Conservation (phyloP, 2,888 invertebrate species). For the Pterostichus madidus region DNA sequence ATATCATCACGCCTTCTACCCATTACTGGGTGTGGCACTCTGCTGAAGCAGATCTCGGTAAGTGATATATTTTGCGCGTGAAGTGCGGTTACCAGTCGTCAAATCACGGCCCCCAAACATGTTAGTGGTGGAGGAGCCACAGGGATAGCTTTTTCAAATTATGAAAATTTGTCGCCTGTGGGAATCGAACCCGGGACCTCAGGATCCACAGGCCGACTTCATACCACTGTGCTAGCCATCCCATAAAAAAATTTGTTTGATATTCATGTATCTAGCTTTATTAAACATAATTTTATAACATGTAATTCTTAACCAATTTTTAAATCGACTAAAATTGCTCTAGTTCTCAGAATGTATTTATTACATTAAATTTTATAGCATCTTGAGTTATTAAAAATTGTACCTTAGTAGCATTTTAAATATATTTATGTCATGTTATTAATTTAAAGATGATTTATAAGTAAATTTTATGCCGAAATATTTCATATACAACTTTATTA, state of each 20-base stretch:
- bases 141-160: too few relatives aligned
- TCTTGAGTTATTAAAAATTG: conserved; percentile 21
- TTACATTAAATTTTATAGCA: conserved; percentile 5
- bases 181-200: too few relatives aligned
- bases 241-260: background rate
- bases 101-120: too few relatives aligned
- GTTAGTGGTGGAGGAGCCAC: too few relatives aligned
- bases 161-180: too few relatives aligned
- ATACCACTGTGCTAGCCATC: too few relatives aligned
- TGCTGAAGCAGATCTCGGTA: too few relatives aligned
- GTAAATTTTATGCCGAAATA: conserved; percentile 1
- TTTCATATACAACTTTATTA: conserved; percentile 43
- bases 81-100: too few relatives aligned
- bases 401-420: conserved; percentile 32
- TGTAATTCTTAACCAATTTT: background rate
- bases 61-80: too few relatives aligned
- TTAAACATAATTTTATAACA: conserved; percentile 18
- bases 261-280: background rate
- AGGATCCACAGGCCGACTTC: too few relatives aligned
- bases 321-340: conserved; percentile 9
- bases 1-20: too few relatives aligned
- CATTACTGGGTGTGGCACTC: too few relatives aligned
- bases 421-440: conserved; percentile 26
- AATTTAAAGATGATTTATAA: conserved; percentile 38
- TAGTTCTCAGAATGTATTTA: background rate